phyloP scores from a whole-genome alignment of 2,888 invertebrate species.

The Spodoptera picta region DNA sequence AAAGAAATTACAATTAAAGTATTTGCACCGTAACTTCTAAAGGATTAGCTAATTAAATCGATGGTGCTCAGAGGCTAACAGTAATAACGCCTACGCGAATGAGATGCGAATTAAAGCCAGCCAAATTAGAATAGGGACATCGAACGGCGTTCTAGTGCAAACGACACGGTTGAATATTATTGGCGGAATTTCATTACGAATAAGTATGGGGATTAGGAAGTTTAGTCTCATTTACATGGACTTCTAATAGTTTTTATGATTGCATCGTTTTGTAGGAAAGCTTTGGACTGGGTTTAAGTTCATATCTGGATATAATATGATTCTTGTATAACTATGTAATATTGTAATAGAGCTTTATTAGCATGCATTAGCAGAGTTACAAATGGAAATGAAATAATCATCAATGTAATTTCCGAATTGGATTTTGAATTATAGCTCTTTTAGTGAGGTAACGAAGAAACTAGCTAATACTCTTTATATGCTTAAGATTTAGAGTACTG shows the following conservation, averaged over 20 bases:
- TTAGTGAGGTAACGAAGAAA: too few relatives aligned
- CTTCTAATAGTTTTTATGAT: constrained; percentile 6
- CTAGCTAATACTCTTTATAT: too few relatives aligned
- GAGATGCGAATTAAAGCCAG: constrained; percentile 45
- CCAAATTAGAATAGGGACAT: constrained; percentile 49
- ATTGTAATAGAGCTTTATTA: too few relatives aligned
- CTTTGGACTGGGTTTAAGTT: too few relatives aligned
- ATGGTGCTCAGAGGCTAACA: constrained; percentile 52
- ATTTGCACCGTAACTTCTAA: constrained; percentile 48
- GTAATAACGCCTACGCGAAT: constrained; percentile 53
- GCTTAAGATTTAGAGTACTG: too few relatives aligned
- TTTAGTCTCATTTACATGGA: constrained; percentile 4
- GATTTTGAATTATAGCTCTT: too few relatives aligned
- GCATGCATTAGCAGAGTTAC: too few relatives aligned
- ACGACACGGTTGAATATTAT: constrained; percentile 48
- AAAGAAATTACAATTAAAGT: constrained; percentile 47
- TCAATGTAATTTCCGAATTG: too few relatives aligned
- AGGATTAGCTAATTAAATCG: constrained; percentile 57
- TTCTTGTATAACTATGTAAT: too few relatives aligned
- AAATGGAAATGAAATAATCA: too few relatives aligned
- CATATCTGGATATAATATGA: too few relatives aligned
- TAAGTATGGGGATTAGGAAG: constrained; percentile 26
- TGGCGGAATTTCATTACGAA: constrained; percentile 39
- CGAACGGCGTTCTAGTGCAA: constrained; percentile 32
- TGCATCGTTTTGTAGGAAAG: not conserved